phyloP scores from a whole-genome alignment of 2,113 vertebrate genomes.

The Ancistrus triradiatus region DNA sequence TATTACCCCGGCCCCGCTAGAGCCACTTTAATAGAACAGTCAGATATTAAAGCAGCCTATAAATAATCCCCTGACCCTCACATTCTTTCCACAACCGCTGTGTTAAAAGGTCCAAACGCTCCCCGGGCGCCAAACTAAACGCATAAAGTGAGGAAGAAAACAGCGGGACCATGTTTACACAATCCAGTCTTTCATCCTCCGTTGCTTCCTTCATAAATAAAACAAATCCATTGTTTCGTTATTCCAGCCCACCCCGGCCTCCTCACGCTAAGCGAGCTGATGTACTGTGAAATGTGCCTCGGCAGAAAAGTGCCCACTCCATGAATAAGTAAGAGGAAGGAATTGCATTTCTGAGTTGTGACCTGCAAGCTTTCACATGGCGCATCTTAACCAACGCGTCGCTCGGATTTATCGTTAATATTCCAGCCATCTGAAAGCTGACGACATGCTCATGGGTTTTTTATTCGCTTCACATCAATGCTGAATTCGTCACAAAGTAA shows the following conservation, averaged over 20 bases:
- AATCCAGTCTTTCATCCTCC: conserved; percentile 9
- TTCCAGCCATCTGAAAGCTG: not conserved
- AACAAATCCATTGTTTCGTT: conserved; percentile 58
- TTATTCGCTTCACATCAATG: too few species aligned
- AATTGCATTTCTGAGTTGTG: conserved; percentile 27
- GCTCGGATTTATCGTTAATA: conserved; percentile 1
- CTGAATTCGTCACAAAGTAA: too few species aligned
- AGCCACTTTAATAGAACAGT: not conserved
- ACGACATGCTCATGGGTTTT: not conserved
- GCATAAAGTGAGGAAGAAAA: not conserved
- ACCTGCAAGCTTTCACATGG: conserved; percentile 15
- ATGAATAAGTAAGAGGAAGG: conserved; percentile 60
- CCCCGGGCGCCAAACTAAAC: conserved; percentile 6
- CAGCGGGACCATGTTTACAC: conserved; percentile 3
- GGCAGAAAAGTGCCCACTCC: conserved; percentile 51
- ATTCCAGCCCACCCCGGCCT: conserved; percentile 18
- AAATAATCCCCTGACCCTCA: conserved; percentile 6
- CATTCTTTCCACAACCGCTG: not conserved
- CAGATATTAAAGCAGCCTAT: not conserved
- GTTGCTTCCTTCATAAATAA: conserved; percentile 63
- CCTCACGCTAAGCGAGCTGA: conserved; percentile 45
- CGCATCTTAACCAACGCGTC: conserved; percentile 10
- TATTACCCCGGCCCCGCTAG: not conserved
- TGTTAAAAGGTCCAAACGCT: conserved; percentile 23
- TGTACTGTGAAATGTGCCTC: conserved; percentile 57